A percentile compares a stretch with the other conserved stretches of the same genome.
Conservation (phyloP, 2,888 invertebrate species). For the Ichneumoninae sp. region DNA sequence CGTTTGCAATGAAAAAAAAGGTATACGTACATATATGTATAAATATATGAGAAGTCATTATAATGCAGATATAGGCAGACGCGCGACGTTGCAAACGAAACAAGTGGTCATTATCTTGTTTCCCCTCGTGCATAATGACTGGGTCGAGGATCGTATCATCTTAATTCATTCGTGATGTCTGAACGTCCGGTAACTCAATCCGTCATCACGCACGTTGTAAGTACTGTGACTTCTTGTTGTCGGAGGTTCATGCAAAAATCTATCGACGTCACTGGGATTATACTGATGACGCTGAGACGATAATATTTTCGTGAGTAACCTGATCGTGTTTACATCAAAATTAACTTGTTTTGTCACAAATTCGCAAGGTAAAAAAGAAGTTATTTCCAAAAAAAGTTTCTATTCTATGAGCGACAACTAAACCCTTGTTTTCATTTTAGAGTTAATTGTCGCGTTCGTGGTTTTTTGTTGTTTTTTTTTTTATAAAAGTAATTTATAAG, state of each 20-base stretch:
- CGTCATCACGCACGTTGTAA: not conserved
- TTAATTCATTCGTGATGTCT: conserved; percentile 32
- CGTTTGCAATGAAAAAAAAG: conserved; percentile 14
- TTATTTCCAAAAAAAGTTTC: not conserved
- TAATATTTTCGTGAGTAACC: not conserved
- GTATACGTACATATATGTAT: not conserved
- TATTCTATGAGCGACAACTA: not conserved
- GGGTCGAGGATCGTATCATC: conserved; percentile 20
- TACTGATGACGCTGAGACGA: not conserved
- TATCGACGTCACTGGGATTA: not conserved
- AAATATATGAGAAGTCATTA: not conserved
- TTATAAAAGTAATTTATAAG: not conserved
- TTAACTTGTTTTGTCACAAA: not conserved
- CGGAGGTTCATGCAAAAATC: not conserved
- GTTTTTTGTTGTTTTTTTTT: not conserved
- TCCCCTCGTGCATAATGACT: conserved; percentile 25
- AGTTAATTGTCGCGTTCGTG: not conserved
- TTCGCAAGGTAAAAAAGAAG: not conserved
- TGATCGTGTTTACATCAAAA: not conserved
- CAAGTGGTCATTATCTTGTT: conserved; percentile 23
- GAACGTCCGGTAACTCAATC: conserved; percentile 2
- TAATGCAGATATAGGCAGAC: conserved; percentile 11
- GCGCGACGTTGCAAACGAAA: conserved; percentile 19
- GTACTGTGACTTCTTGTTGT: conserved; percentile 5
- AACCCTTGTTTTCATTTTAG: not conserved